Base-by-base conservation (phyloP, 2,113 vertebrate species). In the Oryzias curvinotus region DNA sequence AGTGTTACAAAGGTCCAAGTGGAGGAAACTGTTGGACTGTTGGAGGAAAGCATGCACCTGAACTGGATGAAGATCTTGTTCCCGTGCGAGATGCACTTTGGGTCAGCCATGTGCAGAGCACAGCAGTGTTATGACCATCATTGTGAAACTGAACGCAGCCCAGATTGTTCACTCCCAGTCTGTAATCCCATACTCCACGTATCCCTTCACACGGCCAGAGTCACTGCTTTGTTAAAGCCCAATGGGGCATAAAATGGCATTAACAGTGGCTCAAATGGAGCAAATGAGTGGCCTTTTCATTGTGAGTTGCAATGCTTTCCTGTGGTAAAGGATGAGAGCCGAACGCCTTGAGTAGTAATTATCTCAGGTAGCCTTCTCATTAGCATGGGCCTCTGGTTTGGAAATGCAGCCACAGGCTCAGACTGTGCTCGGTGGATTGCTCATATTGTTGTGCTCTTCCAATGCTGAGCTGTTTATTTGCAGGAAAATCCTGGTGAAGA, bases 301-400 rank as follows among this genome's bases (percentile, higher is more conserved):
- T 83, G 79, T 57, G 60, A 84, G 75, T 83, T 87, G 82, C 79
- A 82, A 73, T 17, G 46, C 61, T 75, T 86, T 79, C 87, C 83
- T 52, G 73, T 68, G 68, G 87, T 68, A 66, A 48, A 50, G 59
- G 60, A 75, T 70, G 68, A 87, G 80, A 84, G 80, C 60, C 13
- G 53, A 73, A 82, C 14, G 71, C 80, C 70, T 80, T 77, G 57
- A 88, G 82, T 76, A 79, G 76, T 82, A 87, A 88, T 90, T 88
- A 88, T 87, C 82, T 84, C 84, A 87, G 84, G 88, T 86, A 87
- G 85, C 68, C 75, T 85, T 87, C 85, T 88, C 89, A 89, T 88
- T 85, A 88, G 62, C 50, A 13, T 53, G 70, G 72, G 68, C 67
- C 70, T 81, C 58, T 62, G 78, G 60, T 53, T 80, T 73, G 80